Conservation (phyloP, 2,797 vertebrate species). For the Notolabrus celidotus region DNA sequence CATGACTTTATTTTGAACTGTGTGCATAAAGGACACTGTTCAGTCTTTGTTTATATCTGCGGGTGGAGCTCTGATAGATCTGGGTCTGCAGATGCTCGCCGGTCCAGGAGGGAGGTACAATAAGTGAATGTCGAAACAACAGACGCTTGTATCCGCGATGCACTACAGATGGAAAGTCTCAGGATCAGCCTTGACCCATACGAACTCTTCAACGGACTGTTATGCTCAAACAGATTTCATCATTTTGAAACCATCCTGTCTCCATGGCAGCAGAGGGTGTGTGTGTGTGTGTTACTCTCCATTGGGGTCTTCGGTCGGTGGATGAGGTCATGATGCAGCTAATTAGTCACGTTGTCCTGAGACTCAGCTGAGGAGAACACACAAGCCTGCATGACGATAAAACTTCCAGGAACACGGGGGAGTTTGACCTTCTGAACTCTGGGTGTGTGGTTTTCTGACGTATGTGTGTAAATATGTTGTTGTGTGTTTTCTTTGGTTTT, state of each 20-base stretch:
- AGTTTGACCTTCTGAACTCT: constrained; percentile 26
- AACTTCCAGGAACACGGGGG: neutral
- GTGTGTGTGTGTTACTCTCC: neutral
- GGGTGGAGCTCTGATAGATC: too few species aligned
- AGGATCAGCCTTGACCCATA: neutral
- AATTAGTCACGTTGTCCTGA: constrained; percentile 38
- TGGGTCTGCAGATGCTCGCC: too few species aligned
- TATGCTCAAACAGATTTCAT: constrained; percentile 21
- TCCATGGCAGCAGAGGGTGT: constrained; percentile 47
- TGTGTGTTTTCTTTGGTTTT: neutral
- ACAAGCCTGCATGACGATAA: neutral
- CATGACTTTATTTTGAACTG: too few species aligned
- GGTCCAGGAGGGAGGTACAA: too few species aligned
- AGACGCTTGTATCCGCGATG: too few species aligned
- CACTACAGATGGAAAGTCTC: too few species aligned
- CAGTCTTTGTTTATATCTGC: too few species aligned
- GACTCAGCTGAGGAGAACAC: constrained; percentile 22
- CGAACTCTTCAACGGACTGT: neutral
- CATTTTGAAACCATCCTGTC: constrained; percentile 31
- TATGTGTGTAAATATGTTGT: neutral
- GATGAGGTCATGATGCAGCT: constrained; percentile 50
- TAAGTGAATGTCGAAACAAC: too few species aligned
- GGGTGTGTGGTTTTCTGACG: neutral
- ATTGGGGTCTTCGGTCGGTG: neutral
- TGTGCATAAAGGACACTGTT: too few species aligned